Base-by-base conservation (phyloP, 1,140 invertebrate species). In the Vanessa atalanta region DNA sequence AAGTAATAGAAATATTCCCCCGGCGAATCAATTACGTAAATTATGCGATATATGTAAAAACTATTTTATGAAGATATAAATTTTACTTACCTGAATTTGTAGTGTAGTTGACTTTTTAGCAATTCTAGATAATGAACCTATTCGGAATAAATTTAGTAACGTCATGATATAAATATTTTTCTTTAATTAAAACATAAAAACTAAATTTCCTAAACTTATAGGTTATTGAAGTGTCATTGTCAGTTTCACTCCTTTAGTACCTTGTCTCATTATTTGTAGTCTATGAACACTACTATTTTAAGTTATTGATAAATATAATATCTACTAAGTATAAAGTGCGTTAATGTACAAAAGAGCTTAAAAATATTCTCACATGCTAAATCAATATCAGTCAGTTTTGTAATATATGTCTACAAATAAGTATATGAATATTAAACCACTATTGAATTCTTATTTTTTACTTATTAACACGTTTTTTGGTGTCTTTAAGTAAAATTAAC, bases 11-110 rank as follows among this genome's bases (percentile, higher is more conserved):
- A 61, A 2, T 20, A 2, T 61, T 61, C 13, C 15, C 15, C 13
- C 9, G 31, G 9, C 23, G 9, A 80, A 64, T 66, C 20, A 77
- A 82, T 88, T 86, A 89, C 87, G 83, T 88, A 86, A 88, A 75
- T 77, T 31, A 53, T 51, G 57, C 48, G n/a, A 63, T 64, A 53
- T 43, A 43, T 23, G 31, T 43, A 47, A 68, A 61, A 50, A 26
- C 53, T 64, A 20, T 57, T 23, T 4, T 53, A 53, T 15, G n/a
- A 16, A 53, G n/a, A 14, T 6, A 2, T 68, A 26, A 47, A 55
- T 50, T 47, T 16, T 26, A 55, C 26, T 85, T 82, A 90, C 87
- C 83, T 89, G 73, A 65, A 83, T 76, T 81, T 86, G 81, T 26
- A 78, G 78, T 37, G 83, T 16, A 55, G 75, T 78, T 53, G 67